phyloP scores from a whole-genome alignment of 2,113 vertebrate species.

The Bos javanicus region DNA sequence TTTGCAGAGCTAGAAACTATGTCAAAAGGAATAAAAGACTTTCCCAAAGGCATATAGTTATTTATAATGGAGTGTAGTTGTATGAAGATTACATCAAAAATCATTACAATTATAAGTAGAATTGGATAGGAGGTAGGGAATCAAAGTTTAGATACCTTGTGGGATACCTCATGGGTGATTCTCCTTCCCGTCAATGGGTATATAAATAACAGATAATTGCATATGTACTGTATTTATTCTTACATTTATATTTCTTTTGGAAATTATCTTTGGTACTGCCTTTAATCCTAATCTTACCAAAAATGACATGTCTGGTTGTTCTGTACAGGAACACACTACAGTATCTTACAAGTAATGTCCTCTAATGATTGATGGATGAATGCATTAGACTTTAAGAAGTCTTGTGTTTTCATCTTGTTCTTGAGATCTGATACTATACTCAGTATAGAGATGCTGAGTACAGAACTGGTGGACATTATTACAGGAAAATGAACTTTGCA shows the following conservation, averaged over 20 bases:
- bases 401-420: background rate
- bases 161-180: background rate
- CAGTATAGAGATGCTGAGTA: background rate
- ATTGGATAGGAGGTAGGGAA: background rate
- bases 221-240: background rate
- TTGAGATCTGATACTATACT: background rate
- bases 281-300: background rate
- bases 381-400: background rate
- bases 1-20: background rate
- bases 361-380: background rate
- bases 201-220: background rate
- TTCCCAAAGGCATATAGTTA: background rate
- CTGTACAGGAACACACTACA: background rate
- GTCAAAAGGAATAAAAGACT: constrained; percentile 2
- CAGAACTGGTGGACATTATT: background rate
- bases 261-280: background rate
- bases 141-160: background rate
- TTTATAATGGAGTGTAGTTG: background rate
- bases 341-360: background rate
- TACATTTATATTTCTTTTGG: background rate
- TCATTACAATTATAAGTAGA: background rate
- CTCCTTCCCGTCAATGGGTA: background rate
- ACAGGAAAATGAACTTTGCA: background rate
- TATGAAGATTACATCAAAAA: background rate
- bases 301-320: background rate